Evolutionary conservation across 2,797 vertebrate species (phyloP), one percentile per base, ranked within the genome.

Genomic region (Kryptolebias ocellatus): DNA sequence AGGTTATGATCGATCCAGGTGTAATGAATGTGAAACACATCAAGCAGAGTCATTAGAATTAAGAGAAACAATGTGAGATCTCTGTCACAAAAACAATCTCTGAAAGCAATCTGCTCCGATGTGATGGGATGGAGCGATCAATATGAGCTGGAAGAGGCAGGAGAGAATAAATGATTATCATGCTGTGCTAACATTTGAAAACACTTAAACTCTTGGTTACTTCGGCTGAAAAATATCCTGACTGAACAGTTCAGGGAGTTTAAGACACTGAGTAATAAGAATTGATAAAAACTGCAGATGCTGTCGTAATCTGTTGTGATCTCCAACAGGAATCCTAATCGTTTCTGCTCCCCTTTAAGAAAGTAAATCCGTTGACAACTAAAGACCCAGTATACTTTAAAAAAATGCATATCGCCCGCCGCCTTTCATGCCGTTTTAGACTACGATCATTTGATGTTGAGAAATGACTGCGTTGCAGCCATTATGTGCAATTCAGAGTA

Each of bases 91-190:
- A 70, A 84, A 80, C 69, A 76, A 84, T 72, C 74, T 78, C 62
- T 80, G 62, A 87, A 75, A 83, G 81, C 74, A 86, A 83, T 80
- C 59, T 81, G 53, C 79, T 80, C 68, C 46, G 72, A 81, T 70
- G 62, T 87, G 88, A 89, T 85, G 64, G 83, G 83, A 84, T 70
- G 34, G 75, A 72, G 57, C 57, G 73, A 90, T 89, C 85, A 56
- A 89, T 89, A 66, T 37, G 65, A 79, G 62, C 58, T 77, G 72
- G 76, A 83, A 58, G 70, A 78, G 61, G 53, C 60, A 46, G 67
- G 47, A 80, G 76, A 82, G 67, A 74, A 67, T 72, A 83, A 80
- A 85, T 79, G 64, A 83, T 79, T 67, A 86, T 85, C 63, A 82
- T 45, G 64, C 61, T 67, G 57, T 45, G 62, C 60, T 76, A 84